Evolutionary conservation across 2,797 vertebrate genomes (phyloP), one percentile per base, ranked within the genome.

Genomic region (Alexandromys oeconomus): DNA sequence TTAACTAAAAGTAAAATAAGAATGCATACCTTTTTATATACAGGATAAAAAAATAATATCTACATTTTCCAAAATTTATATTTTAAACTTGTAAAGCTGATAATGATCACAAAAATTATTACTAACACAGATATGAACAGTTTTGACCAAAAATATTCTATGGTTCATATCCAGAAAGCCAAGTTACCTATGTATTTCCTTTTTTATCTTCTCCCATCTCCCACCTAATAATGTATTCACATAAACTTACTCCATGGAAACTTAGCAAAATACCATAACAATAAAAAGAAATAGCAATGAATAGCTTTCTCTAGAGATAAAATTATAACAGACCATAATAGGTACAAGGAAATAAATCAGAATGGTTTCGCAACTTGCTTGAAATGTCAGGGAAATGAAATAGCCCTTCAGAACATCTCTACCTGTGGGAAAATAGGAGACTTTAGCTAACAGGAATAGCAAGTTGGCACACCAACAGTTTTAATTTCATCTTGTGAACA

Each of bases 401-500:
- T 67, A 78, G 59, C 79, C 96, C 31, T 63, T 8, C 48, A 93
- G 76, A 96, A 59, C 71, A 93, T 90, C 25, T 63, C 71, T 96
- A 97, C 97, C 94, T 98, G 73, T 43, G 92, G 92, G 69, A 51
- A 95, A 71, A 87, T 82, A 89, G 37, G 71, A 92, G 82, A 90
- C 77, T 86, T 81, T 93, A 92, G 89, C 97, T 96, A 93, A 92
- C 97, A 97, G 96, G 97, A 98, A 98, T 97, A 98, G 95, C 96
- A 98, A 98, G 93, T 89, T 86, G 98, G 93, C 95, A 98, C 96
- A 98, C 79, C 91, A 95, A 97, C 92, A 96, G 92, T 97, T 98
- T 97, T 98, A 98, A 98, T 98, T 98, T 98, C 94, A 97, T 98
- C 94, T 98, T 98, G 98, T 98, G 98, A 98, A 97, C 97, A 98